Conservation (phyloP, 1,140 invertebrate species). For the Drosophila pruinosa region DNA sequence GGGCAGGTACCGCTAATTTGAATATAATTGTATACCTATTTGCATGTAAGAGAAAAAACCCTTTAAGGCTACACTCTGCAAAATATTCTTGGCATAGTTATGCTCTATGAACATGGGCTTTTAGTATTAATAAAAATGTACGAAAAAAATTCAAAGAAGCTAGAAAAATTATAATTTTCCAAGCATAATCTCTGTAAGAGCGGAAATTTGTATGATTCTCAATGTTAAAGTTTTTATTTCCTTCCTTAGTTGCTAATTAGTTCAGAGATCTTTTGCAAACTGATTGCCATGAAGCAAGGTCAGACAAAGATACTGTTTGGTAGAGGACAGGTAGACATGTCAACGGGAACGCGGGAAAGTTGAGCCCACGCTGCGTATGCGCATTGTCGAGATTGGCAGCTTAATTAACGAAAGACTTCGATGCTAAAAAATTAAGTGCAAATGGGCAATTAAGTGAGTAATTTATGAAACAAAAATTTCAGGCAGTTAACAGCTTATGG, state of each 20-base stretch:
- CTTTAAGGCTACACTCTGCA: not conserved
- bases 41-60: slow-evolving; percentile 23
- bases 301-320: not conserved
- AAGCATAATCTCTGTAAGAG: not conserved
- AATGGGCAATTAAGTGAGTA: slow-evolving; percentile 76
- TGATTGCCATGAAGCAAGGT: slow-evolving; percentile 20
- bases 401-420: slow-evolving; percentile 60
- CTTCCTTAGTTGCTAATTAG: not conserved
- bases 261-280: not conserved
- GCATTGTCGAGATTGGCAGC: slow-evolving; percentile 49
- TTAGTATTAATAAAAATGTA: not conserved
- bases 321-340: not conserved
- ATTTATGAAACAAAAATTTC: slow-evolving; percentile 69
- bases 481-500: slow-evolving; percentile 39
- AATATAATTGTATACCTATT: slow-evolving; percentile 56
- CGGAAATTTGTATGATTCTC: no score
- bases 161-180: not conserved
- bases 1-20: slow-evolving; percentile 58
- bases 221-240: not conserved
- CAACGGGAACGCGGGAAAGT: not conserved
- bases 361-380: slow-evolving; percentile 68
- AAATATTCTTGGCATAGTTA: not conserved
- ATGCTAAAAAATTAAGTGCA: slow-evolving; percentile 73
- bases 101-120: not conserved
- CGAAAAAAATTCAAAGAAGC: not conserved